Evolutionary conservation across 2,888 invertebrate species (phyloP).

Genomic region (Apotomis betuletana): DNA sequence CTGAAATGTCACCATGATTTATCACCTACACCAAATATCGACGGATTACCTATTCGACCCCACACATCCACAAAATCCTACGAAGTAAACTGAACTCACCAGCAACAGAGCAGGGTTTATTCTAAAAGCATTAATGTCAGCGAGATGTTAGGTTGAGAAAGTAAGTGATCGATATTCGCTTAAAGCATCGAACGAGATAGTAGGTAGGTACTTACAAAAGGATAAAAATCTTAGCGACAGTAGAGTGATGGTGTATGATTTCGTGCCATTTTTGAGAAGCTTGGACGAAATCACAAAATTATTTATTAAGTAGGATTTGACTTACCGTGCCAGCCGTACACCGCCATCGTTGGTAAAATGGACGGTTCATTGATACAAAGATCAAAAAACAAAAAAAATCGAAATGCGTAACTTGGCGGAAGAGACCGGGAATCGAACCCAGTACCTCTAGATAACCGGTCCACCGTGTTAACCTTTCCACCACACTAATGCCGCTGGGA

Average conservation of each 20-base stretch:
- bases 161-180: slow-evolving; percentile 23
- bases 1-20: slow-evolving; percentile 74
- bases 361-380: too few relatives aligned
- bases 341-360: too few relatives aligned
- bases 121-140: neutral
- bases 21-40: slow-evolving; percentile 58
- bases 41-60: slow-evolving; percentile 24
- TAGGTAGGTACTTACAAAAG: slow-evolving; percentile 9
- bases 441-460: too few relatives aligned
- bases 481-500: too few relatives aligned
- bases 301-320: too few relatives aligned
- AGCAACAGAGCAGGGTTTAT: slow-evolving; percentile 50
- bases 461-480: too few relatives aligned
- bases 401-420: too few relatives aligned
- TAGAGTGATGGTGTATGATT: neutral
- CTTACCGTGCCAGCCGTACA: too few relatives aligned
- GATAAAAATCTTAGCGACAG: slow-evolving; percentile 19
- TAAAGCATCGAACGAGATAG: slow-evolving; percentile 25
- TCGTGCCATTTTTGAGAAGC: neutral
- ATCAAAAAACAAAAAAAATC: too few relatives aligned
- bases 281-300: too few relatives aligned
- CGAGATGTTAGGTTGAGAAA: neutral
- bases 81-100: slow-evolving; percentile 20
- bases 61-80: neutral
- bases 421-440: too few relatives aligned